Conservation (phyloP, 2,888 invertebrate genomes). For the Punctoribates punctum region DNA sequence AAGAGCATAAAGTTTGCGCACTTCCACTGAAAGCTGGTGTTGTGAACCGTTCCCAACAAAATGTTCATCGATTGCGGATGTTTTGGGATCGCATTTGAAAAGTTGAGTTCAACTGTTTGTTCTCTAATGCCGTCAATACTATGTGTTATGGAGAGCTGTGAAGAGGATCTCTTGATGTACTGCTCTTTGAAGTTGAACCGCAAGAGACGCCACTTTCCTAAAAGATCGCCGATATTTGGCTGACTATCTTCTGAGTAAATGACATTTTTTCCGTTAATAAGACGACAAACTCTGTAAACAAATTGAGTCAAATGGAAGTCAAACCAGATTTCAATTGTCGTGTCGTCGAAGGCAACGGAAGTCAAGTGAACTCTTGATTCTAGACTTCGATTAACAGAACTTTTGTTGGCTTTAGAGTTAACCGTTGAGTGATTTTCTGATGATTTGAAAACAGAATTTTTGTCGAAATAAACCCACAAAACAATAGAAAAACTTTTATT, state of each 20-base stretch:
- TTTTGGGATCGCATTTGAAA: conserved; percentile 32
- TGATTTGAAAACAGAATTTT: neutral
- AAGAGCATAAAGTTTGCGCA: conserved; percentile 6
- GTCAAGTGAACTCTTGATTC: conserved; percentile 31
- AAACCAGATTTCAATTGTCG: conserved; percentile 42
- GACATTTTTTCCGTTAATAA: conserved; percentile 27
- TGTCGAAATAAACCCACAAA: conserved; percentile 39
- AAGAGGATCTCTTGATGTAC: conserved; percentile 4
- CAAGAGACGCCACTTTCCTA: conserved; percentile 27
- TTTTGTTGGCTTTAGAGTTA: neutral
- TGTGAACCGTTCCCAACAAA: conserved; percentile 1
- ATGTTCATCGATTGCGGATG: neutral
- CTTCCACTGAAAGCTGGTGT: neutral
- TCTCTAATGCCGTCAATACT: conserved; percentile 16
- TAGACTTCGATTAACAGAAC: neutral
- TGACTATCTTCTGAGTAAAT: conserved; percentile 7
- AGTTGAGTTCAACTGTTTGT: conserved; percentile 25
- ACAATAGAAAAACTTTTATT: conserved; percentile 16
- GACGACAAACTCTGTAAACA: conserved; percentile 36
- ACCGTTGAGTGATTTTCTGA: neutral
- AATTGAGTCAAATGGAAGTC: conserved; percentile 35
- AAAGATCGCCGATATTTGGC: conserved; percentile 7
- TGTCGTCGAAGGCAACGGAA: conserved; percentile 37
- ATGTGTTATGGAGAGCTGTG: neutral
- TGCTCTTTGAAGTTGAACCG: conserved; percentile 24